Conservation (phyloP, 2,888 invertebrate species). For the Copidosoma aretas region DNA sequence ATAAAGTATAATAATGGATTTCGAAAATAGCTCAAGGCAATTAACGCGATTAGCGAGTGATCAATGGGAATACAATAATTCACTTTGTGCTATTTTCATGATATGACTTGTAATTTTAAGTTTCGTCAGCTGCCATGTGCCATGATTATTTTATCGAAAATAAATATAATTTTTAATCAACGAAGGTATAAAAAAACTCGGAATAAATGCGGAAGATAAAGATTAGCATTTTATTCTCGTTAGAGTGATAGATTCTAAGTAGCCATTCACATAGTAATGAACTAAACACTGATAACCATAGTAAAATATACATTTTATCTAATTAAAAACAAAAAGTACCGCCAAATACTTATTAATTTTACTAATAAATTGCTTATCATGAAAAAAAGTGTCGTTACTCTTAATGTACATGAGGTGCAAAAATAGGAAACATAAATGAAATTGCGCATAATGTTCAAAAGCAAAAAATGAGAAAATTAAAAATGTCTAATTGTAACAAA, state of each 20-base stretch:
- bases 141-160: neutral
- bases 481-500: conserved; percentile 34
- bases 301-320: conserved; percentile 22
- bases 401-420: conserved; percentile 26
- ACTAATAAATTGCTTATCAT: conserved; percentile 15
- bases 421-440: conserved; percentile 27
- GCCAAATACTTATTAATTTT: conserved; percentile 24
- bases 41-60: neutral
- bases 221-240: conserved; percentile 20
- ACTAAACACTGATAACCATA: conserved; percentile 26
- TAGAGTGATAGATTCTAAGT: conserved; percentile 26
- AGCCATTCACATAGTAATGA: conserved; percentile 37
- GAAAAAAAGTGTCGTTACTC: conserved; percentile 28
- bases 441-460: conserved; percentile 19
- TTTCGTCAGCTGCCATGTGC: neutral
- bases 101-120: neutral
- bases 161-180: neutral
- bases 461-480: conserved; percentile 28
- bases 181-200: neutral
- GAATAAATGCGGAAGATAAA: conserved; percentile 33
- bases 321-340: conserved; percentile 14
- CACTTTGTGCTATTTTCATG: neutral
- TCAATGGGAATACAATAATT: neutral
- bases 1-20: neutral
- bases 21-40: neutral